phyloP scores from a whole-genome alignment of 2,797 vertebrate species.

The Glossophaga mutica region DNA sequence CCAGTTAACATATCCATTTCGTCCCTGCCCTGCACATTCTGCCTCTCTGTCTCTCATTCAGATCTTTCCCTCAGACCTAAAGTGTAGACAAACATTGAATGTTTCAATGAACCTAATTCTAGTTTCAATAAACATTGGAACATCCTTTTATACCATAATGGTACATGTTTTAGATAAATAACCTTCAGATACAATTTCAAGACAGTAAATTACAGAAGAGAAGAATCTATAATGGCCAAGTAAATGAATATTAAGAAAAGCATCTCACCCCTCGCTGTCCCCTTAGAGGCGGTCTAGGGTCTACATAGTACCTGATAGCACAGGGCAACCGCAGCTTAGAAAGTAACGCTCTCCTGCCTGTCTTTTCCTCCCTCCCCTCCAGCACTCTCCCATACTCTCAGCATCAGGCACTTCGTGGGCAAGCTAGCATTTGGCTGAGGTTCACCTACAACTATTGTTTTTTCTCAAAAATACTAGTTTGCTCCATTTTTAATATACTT shows the following conservation, averaged over 20 bases:
- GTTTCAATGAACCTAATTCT: background rate
- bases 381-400: background rate
- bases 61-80: background rate
- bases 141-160: background rate
- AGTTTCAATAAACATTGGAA: background rate
- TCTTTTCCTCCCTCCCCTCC: background rate
- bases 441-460: background rate
- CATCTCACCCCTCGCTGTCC: background rate
- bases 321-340: background rate
- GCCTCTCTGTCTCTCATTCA: background rate
- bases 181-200: background rate
- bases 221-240: background rate
- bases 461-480: background rate
- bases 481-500: background rate
- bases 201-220: background rate
- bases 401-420: background rate
- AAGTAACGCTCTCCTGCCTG: rapidly evolving
- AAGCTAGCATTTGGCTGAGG: background rate
- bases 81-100: background rate
- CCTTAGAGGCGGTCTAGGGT: background rate
- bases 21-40: background rate
- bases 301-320: background rate
- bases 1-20: background rate
- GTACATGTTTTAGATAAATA: background rate
- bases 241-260: background rate